Conservation (phyloP, 2,797 vertebrate genomes). For the Arctocebus calabarensis region DNA sequence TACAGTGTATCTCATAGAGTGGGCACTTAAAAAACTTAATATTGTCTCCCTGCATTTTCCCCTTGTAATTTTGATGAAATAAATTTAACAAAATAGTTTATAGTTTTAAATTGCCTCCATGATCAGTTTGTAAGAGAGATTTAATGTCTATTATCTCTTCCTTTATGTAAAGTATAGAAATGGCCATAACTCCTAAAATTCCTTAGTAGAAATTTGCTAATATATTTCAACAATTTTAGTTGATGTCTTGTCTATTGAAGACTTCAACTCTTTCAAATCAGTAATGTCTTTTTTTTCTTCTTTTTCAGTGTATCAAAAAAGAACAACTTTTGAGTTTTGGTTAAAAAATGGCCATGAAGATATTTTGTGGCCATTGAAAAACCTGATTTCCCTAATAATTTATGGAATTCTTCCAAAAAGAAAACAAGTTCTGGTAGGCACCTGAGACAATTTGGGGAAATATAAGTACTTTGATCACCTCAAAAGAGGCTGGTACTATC, state of each 20-base stretch:
- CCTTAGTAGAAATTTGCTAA: not conserved
- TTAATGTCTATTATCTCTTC: not conserved
- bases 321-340: not conserved
- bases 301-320: not conserved
- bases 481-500: not conserved
- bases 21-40: not conserved
- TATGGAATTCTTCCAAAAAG: not conserved
- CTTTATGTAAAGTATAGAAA: not conserved
- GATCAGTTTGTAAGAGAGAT: not conserved
- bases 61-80: not conserved
- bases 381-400: not conserved
- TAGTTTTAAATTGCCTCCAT: not conserved
- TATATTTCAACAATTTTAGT: not conserved
- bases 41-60: not conserved
- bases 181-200: not conserved
- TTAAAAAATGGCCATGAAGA: not conserved
- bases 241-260: not conserved
- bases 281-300: not conserved
- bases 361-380: not conserved
- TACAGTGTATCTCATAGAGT: not conserved
- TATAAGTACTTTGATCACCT: accelerated
- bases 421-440: not conserved
- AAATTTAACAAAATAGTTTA: not conserved
- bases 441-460: not conserved
- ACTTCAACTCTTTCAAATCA: not conserved